Evolutionary conservation across 2,797 vertebrate genomes (phyloP).

Genomic region (Eulemur coronatus): DNA sequence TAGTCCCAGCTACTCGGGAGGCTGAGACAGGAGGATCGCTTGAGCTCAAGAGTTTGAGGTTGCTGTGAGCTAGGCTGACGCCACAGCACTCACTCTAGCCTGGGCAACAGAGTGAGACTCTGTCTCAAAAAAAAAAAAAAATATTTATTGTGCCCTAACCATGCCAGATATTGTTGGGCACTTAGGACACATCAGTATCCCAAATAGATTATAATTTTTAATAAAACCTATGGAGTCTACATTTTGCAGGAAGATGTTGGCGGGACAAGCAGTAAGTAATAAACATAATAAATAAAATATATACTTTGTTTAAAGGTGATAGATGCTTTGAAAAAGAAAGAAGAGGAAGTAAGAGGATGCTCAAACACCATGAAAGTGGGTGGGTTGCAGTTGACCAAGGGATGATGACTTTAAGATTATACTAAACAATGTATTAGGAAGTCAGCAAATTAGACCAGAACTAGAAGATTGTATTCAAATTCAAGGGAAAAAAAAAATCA

Average conservation of each 20-base stretch:
- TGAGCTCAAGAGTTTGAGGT: no score
- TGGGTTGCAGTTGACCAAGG: neutral
- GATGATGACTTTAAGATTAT: neutral
- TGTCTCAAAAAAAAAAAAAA: no score
- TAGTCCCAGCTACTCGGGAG: no score
- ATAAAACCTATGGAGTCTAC: neutral
- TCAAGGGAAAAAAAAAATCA: neutral
- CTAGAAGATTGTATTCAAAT: neutral
- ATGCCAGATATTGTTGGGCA: neutral
- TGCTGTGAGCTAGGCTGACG: no score
- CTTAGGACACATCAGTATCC: neutral
- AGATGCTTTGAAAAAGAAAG: neutral
- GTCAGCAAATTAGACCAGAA: neutral
- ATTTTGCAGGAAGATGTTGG: neutral
- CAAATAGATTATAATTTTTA: neutral
- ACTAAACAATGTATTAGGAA: neutral
- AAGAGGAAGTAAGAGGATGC: neutral
- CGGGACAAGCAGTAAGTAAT: neutral
- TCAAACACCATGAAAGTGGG: neutral
- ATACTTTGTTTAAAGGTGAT: neutral
- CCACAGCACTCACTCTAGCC: no score
- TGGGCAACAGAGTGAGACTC: no score
- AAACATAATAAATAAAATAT: neutral
- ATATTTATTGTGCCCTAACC: neutral
- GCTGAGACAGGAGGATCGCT: no score